These are phyloP conservation scores for Talpa occidentalis DNA, from an alignment of 2,113 vertebrate genomes.

Conservation along the genomic window DNA sequence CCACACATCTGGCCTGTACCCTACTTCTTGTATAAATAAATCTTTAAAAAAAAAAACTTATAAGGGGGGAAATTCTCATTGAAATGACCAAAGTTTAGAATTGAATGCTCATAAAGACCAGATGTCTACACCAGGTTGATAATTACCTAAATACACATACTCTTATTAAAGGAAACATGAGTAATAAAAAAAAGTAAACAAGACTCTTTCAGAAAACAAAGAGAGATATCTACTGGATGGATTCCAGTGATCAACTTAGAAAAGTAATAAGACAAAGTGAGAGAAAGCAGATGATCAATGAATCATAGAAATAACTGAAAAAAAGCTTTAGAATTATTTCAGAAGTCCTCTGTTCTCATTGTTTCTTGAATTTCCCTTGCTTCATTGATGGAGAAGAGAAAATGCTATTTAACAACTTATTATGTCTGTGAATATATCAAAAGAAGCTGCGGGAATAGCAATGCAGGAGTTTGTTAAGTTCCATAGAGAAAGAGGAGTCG, in stretches of 20 bases:
- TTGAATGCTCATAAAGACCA: not conserved
- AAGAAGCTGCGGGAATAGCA: not conserved
- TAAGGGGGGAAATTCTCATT: constrained; percentile 10
- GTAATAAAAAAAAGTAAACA: not conserved
- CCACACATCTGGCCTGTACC: no score
- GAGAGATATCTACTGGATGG: not conserved
- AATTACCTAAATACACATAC: not conserved
- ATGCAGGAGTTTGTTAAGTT: not conserved
- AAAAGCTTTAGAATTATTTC: not conserved
- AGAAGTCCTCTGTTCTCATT: not conserved
- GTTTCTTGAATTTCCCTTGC: not conserved
- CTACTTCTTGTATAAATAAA: no score
- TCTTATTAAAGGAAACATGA: not conserved
- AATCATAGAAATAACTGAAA: not conserved
- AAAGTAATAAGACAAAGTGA: not conserved
- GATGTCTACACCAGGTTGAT: not conserved
- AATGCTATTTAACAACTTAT: not conserved
- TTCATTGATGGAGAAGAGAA: constrained; percentile 13
- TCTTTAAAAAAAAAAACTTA: no score
- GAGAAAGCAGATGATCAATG: not conserved
- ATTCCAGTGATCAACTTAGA: no score
- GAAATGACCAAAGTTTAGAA: constrained; percentile 52
- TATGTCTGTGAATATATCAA: not conserved
- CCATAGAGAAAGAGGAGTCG: not conserved
- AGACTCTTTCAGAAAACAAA: not conserved